Evolutionary conservation across 1,140 invertebrate species (phyloP).

Genomic region (Steinernema feltiae): DNA sequence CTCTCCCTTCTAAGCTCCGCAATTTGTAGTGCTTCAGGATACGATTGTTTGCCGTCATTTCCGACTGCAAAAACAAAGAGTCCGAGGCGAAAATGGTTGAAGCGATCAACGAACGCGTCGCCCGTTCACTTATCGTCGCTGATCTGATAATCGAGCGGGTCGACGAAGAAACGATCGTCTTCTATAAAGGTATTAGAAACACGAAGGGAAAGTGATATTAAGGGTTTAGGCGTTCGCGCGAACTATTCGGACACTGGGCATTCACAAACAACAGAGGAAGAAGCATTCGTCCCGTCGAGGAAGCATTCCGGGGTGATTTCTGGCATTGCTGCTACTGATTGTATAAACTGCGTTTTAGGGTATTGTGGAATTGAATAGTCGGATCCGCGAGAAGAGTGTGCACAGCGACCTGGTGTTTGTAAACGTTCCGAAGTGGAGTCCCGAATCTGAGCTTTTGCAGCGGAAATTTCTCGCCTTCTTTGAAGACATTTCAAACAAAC

Average conservation of each 20-base stretch:
- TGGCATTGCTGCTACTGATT: neutral
- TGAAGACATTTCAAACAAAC: neutral
- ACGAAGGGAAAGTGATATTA: neutral
- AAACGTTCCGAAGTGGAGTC: neutral
- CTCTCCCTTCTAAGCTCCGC: neutral
- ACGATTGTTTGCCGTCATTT: neutral
- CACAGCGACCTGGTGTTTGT: neutral
- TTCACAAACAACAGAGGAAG: neutral
- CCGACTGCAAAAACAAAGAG: neutral
- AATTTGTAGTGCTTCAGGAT: neutral
- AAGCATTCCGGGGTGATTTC: neutral
- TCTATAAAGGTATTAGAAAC: neutral
- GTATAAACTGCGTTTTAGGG: neutral
- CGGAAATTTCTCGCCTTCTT: neutral
- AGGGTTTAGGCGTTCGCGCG: neutral
- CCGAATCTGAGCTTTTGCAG: neutral
- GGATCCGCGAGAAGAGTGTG: neutral
- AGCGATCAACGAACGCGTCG: neutral
- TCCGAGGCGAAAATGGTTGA: neutral
- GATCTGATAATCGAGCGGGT: neutral
- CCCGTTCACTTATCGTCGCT: neutral
- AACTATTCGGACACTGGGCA: neutral
- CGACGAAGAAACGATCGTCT: neutral
- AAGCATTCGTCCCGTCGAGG: neutral
- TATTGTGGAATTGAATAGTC: neutral